A percentile compares a stretch with the other conserved stretches of the same genome.
phyloP scores from a whole-genome alignment of 2,113 vertebrate genomes.

The Sylvietta virens region DNA sequence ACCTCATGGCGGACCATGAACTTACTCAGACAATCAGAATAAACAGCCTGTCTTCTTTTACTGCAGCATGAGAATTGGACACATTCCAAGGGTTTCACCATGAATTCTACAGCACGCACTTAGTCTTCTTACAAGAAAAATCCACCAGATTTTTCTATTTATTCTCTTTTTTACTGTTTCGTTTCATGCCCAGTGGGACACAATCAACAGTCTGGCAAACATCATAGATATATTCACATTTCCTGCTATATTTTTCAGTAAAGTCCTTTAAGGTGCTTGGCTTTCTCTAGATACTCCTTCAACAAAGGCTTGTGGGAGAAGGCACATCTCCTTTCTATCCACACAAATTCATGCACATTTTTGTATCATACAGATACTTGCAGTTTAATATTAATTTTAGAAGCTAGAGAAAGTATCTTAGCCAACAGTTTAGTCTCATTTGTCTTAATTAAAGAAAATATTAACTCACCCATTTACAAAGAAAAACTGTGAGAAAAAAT shows the following conservation, averaged over 20 bases:
- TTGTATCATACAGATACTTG: not conserved
- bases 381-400: not conserved
- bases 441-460: not conserved
- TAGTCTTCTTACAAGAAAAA: not conserved
- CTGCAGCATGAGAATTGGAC: not conserved
- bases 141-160: not conserved
- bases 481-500: not conserved
- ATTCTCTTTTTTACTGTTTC: not conserved
- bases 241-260: not conserved
- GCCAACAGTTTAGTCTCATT: not conserved
- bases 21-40: not conserved
- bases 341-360: not conserved
- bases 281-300: not conserved
- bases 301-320: not conserved
- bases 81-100: not conserved
- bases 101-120: not conserved
- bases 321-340: not conserved
- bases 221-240: accelerated
- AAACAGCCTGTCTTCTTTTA: not conserved
- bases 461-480: not conserved
- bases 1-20: no score
- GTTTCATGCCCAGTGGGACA: not conserved
- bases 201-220: not conserved
- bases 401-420: not conserved
- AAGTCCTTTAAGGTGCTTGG: not conserved